Evolutionary conservation across 37 sponge, comb jelly and placozoan genomes (phyloP).

Genomic region (Haliclona indistincta): DNA sequence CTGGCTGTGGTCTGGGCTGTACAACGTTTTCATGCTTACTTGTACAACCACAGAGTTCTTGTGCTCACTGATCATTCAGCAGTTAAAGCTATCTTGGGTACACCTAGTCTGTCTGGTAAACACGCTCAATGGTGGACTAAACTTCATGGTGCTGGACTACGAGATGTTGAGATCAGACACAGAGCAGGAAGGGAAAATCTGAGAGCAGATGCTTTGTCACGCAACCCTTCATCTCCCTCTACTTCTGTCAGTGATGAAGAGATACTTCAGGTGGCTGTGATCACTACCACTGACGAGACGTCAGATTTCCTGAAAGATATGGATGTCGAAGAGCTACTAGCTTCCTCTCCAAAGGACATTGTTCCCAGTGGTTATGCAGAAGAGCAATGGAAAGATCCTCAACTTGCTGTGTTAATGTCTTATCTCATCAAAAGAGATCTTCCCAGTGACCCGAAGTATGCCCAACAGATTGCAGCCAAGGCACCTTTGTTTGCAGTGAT

Average conservation of each 20-base stretch:
- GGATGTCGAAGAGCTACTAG: not conserved
- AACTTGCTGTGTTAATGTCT: constrained; percentile 4
- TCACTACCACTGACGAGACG: too few species aligned
- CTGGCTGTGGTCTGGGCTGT: constrained; percentile 55
- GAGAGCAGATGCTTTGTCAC: constrained; percentile 46
- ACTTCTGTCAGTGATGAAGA: not conserved
- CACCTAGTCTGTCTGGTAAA: constrained; percentile 36
- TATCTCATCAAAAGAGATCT: constrained; percentile 21
- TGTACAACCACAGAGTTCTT: constrained; percentile 37
- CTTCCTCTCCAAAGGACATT: not conserved
- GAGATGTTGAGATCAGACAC: constrained; percentile 8
- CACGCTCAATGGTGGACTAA: constrained; percentile 48
- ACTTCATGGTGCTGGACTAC: constrained; percentile 18
- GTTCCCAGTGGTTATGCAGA: not conserved
- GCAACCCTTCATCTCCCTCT: not conserved
- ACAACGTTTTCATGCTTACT: constrained; percentile 6
- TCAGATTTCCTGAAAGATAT: too few species aligned
- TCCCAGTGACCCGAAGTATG: constrained; percentile 7
- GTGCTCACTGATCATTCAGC: constrained; percentile 44
- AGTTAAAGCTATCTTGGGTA: constrained; percentile 30
- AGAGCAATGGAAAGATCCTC: constrained; percentile 35
- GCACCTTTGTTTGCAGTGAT: constrained; percentile 15
- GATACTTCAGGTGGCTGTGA: too few species aligned
- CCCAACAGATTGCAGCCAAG: constrained; percentile 33
- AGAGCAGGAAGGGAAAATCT: constrained; percentile 20